Evolutionary conservation across 35 echinoderm and acorn worm species (phyloP), one percentile per base, ranked within the genome.

Genomic region (Heliocidaris erythrogramma): DNA sequence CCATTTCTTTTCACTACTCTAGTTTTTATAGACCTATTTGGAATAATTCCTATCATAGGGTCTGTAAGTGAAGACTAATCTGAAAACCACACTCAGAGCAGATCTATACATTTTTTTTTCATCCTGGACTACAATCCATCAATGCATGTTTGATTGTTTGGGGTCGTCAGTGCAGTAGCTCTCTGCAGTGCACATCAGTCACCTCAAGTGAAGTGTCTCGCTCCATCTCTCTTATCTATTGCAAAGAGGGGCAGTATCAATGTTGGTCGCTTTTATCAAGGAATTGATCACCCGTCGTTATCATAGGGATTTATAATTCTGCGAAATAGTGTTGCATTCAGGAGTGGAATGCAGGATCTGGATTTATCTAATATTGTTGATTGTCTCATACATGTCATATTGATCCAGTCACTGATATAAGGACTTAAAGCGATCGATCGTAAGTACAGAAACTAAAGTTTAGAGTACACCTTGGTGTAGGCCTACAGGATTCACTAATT

Each of bases 101-200:
- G 61, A 71, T 78, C 65, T 78, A n/a, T 27, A 78, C 21, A 78
- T 18, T 18, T n/a, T 78, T 78, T 71, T 18, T 18, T 78, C 27
- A 78, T 78, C 27, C 65, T 0, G 65, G 17, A 78, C 14, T 18
- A 78, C 65, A 18, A 78, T 21, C n/a, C 65, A 78, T 78, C 65
- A 78, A 78, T 78, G 27, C 65, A 78, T 78, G 65, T n/a, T 27
- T 78, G 65, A 78, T 78, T 78, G 65, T 78, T 78, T 78, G 65
- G 65, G 27, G 18, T 78, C 65, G 65, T 78, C 65, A 78, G 65
- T 78, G 65, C 65, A 78, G 2, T 78, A 0, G 65, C 65, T 78
- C 65, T 78, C 65, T 78, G 65, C 65, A 78, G 3, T 78, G 18
- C 21, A 24, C 21, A 78, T 78, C 65, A 78, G 65, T 78, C 65